These are phyloP conservation scores for Ischnus inquisitorius DNA, from an alignment of 2,888 invertebrate species.

Conservation along the genomic window DNA sequence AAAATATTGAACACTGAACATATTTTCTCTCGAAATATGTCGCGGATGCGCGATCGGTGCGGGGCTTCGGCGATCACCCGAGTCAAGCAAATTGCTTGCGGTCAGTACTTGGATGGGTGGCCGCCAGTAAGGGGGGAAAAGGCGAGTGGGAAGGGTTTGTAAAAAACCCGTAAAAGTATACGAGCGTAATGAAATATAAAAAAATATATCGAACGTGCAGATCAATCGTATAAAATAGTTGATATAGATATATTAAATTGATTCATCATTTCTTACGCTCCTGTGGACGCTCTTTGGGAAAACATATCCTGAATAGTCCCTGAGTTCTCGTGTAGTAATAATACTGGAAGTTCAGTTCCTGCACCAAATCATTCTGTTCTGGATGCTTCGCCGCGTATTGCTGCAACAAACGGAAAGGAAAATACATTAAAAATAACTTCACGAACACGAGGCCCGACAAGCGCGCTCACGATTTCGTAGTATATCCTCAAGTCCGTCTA, in stretches of 20 bases:
- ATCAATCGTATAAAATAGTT: background rate
- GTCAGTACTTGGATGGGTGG: too few species aligned
- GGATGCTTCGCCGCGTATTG: constrained; percentile 91
- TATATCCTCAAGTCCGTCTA: constrained; percentile 34
- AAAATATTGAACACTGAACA: too few species aligned
- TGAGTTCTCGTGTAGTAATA: constrained; percentile 96
- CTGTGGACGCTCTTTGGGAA: constrained; percentile 96
- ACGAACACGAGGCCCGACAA: background rate
- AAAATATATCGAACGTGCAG: background rate
- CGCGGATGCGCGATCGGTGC: too few species aligned
- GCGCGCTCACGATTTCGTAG: constrained; percentile 54
- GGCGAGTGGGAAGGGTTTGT: too few species aligned
- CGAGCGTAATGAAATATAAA: too few species aligned
- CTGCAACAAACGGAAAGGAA: constrained; percentile 85
- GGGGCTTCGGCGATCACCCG: too few species aligned
- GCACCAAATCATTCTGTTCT: constrained; percentile 90
- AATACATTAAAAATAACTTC: constrained; percentile 48
- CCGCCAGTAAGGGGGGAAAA: too few species aligned
- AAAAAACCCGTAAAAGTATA: too few species aligned
- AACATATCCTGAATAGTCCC: constrained; percentile 97
- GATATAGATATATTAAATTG: background rate
- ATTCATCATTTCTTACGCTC: constrained; percentile 87
- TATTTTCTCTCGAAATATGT: background rate
- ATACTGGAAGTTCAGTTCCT: constrained; percentile 94
- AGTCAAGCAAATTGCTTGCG: too few species aligned